Base-by-base conservation (phyloP, 2,797 vertebrate species). In the Enoplosus armatus region DNA sequence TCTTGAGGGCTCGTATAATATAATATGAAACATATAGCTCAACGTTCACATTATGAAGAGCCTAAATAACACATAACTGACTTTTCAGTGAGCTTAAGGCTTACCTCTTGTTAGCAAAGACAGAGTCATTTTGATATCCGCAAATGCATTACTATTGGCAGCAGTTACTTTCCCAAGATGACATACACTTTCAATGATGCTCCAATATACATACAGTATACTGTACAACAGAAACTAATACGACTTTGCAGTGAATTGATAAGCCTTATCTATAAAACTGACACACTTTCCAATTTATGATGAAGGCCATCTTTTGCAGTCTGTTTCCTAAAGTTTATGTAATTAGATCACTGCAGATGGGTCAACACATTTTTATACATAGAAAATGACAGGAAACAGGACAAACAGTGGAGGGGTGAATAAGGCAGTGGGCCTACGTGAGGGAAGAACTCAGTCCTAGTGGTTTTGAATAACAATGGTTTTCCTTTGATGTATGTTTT, bases 401-500 rank as follows among this genome's bases (percentile, higher is more conserved):
- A 33, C 2, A 5, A 45, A 48, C 33, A 11, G 6, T 35, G 3
- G 3, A 35, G 31, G 15, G 24, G 14, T 47, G 10, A 55, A 8
- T 31, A 0, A 64, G 14, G 4, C 51, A 39, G 31, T 11, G 24
- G 39, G 33, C 35, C 31, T 18, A 27, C 0, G 37, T 41, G 33
- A 37, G 39, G 16, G 22, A 27, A 54, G 2, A 10, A 6, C 27
- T 64, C 31, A 35, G 20, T 53, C 35, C 5, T 50, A 0, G 6
- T 56, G 41, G 18, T 35, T 75, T 47, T 70, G 9, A 74, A 35
- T 60, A 59, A 54, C 18, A 79, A 65, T 10, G 2, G 16, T 45
- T n/a, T 75, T 41, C 4, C 66, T 79, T 68, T 83, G 35, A 80
- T 69, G 54, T 12, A 20, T 63, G 22, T 59, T 55, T 70, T n/a